Conservation (phyloP, 2,113 vertebrate species). For the Ciconia stormi region DNA sequence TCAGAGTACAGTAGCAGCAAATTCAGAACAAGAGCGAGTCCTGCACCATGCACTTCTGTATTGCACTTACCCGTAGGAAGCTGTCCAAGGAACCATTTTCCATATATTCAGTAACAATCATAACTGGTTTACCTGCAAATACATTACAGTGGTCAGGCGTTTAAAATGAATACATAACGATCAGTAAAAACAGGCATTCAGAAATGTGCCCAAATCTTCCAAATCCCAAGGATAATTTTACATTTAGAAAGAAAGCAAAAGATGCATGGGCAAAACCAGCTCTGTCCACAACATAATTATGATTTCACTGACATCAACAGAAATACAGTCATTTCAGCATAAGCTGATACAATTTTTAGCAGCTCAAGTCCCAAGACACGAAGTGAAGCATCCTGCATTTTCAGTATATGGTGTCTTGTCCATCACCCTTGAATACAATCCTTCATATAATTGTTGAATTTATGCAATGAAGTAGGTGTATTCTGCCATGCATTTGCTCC, state of each 20-base stretch:
- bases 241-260: neutral
- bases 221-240: neutral
- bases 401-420: neutral
- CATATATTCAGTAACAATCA: slow-evolving; percentile 92
- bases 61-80: slow-evolving; percentile 84
- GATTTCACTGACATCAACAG: neutral
- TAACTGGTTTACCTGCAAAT: slow-evolving; percentile 85
- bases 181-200: neutral
- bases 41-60: neutral
- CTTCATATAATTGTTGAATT: neutral
- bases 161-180: neutral
- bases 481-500: neutral
- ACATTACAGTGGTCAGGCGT: slow-evolving; percentile 11
- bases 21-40: neutral
- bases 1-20: neutral
- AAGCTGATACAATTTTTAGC: neutral
- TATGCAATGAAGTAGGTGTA: neutral
- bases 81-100: slow-evolving; percentile 90
- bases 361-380: neutral
- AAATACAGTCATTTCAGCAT: neutral
- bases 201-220: neutral
- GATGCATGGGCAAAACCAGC: neutral
- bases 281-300: neutral
- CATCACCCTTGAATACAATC: neutral
- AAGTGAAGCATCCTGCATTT: neutral